Base-by-base conservation (phyloP, 2,888 invertebrate genomes). In the Abrostola tripartita region DNA sequence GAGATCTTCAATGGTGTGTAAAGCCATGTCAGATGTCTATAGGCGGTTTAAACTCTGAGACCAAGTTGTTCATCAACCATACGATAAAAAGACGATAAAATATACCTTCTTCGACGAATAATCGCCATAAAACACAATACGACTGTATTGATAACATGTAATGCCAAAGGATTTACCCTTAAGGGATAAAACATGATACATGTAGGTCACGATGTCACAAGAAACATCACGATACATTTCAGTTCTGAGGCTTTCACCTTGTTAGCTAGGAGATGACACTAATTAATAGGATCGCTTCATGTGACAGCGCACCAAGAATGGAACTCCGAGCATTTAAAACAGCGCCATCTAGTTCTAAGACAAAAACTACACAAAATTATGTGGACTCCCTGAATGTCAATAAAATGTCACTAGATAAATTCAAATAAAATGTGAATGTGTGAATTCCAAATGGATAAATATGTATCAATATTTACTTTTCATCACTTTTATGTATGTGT, bases 181-280 rank as follows among this genome's bases (percentile, higher is more conserved):
- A 0, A 7, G 38, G 24, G 9, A 38, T 1, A 14, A 37, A 50
- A 57, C 59, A 38, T 11, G 42, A 47, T 60, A 56, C 40, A 66
- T 71, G 52, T 71, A 71, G 76, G 74, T 74, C 65, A 60, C 61
- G 24, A 67, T 74, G 67, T 64, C 66, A 63, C 55, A 66, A 69
- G 68, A 69, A 74, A 64, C 14, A 50, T 67, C 52, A 68, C 54
- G 37, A 59, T 52, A 61, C 52, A n/a, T 40, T 50, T 10, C 36
- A 57, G 52, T 35, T 59, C 49, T 61, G 64, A 68, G 68, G 74
- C 78, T 78, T 79, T 79, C 74, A 81, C 79, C 81, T 81, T 82
- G 82, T 84, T 82, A 82, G 74, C 81, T 76, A 42, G 58, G 78
- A 82, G 81, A 85, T 85, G 86, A 81, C 81, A 78, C 82, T 85